Percentiles rank a stretch among this genome's conserved stretches.
Conservation (phyloP, 2,113 vertebrate genomes). For the Cyanocitta stelleri region DNA sequence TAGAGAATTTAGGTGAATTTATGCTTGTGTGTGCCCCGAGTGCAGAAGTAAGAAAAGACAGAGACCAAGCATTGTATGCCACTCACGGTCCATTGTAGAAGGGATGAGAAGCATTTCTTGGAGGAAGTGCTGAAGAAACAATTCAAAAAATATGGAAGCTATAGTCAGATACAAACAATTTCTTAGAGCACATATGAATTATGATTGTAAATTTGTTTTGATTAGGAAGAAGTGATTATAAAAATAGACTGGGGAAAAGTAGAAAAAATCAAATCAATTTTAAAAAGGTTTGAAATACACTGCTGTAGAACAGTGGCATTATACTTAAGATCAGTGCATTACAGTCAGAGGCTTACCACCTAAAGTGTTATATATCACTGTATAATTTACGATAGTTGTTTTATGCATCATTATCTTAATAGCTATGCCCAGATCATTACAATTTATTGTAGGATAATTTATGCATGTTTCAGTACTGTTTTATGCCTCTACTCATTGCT, state of each 20-base stretch:
- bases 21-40: background rate
- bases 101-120: background rate
- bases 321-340: background rate
- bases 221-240: background rate
- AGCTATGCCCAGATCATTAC: background rate
- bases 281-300: background rate
- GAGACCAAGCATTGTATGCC: background rate
- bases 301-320: background rate
- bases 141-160: background rate
- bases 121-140: background rate
- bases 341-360: background rate
- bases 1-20: background rate
- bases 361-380: background rate
- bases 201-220: background rate
- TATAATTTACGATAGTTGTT: background rate
- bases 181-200: background rate
- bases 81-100: background rate
- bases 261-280: background rate
- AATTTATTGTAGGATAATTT: background rate
- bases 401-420: background rate
- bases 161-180: background rate
- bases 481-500: background rate
- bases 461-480: background rate
- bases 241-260: fast-evolving
- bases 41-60: background rate